Percentiles rank a stretch among this genome's conserved stretches.
These are phyloP conservation scores for Polymixis flavicincta DNA, from an alignment of 2,888 invertebrate species.

Conservation along the genomic window DNA sequence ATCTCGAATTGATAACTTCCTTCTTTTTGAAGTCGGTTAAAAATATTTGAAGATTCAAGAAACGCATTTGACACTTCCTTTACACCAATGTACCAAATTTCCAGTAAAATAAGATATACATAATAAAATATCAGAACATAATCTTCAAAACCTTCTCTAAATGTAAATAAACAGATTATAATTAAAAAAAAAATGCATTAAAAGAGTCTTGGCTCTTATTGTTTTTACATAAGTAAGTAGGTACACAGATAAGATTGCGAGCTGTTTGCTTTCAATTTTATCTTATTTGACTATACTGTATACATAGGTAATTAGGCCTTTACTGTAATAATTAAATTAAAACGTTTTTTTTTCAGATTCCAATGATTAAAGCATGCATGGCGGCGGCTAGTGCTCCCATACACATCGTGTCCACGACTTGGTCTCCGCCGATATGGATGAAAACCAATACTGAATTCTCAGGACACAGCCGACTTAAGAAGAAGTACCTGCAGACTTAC, in stretches of 20 bases:
- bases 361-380: constrained; percentile 82
- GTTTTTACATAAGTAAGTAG: neutral
- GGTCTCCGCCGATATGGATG: constrained; percentile 93
- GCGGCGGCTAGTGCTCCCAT: constrained; percentile 76
- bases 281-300: too few species aligned
- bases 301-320: too few species aligned
- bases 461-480: constrained; percentile 84
- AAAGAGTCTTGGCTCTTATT: neutral
- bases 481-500: constrained; percentile 93
- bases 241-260: neutral
- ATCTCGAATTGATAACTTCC: too few species aligned
- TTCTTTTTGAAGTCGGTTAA: too few species aligned
- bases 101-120: neutral
- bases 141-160: neutral
- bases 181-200: neutral
- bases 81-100: neutral
- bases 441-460: constrained; percentile 87
- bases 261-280: too few species aligned
- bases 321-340: neutral
- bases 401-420: constrained; percentile 86
- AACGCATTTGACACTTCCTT: neutral
- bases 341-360: constrained; percentile 77
- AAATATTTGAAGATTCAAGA: neutral
- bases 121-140: neutral
- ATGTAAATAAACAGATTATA: neutral